phyloP scores from a whole-genome alignment of 2,797 vertebrate species.

The Channa striata region DNA sequence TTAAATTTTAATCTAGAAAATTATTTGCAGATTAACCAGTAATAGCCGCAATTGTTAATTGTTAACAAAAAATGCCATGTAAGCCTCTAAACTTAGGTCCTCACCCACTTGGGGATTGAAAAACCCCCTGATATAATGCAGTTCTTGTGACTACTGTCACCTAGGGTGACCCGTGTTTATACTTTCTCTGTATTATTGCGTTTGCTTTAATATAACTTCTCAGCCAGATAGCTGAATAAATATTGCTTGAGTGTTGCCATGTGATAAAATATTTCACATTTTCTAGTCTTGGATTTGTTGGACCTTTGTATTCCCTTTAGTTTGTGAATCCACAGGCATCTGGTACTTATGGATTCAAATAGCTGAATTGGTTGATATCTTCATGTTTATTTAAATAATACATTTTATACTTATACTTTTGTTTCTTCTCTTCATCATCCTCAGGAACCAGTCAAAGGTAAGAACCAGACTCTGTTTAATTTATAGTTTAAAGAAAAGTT shows the following conservation, averaged over 20 bases:
- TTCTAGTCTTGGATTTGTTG: background rate
- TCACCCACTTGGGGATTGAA: too few species aligned
- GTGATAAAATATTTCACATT: slow-evolving; percentile 4
- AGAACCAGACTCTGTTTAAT: background rate
- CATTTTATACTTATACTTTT: background rate
- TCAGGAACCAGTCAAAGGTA: slow-evolving; percentile 80
- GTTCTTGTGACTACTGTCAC: too few species aligned
- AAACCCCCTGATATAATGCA: too few species aligned
- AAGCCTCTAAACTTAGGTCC: too few species aligned
- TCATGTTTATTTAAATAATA: background rate
- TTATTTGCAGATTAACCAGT: too few species aligned
- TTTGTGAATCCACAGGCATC: slow-evolving; percentile 7
- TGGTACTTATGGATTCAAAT: background rate
- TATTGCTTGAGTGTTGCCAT: background rate
- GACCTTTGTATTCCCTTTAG: background rate
- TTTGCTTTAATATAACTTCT: background rate
- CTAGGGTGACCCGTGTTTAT: too few species aligned
- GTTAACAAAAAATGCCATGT: too few species aligned
- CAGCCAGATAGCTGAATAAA: background rate
- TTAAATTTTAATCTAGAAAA: too few species aligned
- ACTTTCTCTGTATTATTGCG: too few species aligned
- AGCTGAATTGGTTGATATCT: background rate
- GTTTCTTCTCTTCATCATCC: slow-evolving; percentile 12
- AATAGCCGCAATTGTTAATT: too few species aligned
- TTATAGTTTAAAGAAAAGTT: background rate